Base-by-base conservation (phyloP, 2,113 vertebrate species). In the Odocoileus virginianus region DNA sequence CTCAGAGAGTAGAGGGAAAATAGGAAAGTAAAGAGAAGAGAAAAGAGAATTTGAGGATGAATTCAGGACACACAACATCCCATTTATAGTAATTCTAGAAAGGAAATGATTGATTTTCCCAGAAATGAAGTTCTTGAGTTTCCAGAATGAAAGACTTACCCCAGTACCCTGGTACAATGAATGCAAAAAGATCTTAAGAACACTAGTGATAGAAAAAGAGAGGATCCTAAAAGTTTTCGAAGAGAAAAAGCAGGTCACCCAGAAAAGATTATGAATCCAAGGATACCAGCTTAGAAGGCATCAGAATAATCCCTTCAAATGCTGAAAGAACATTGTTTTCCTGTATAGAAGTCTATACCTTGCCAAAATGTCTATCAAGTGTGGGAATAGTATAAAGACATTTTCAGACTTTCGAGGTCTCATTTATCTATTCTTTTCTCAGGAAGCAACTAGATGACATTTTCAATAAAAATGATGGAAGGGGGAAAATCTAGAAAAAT, bases 11-110 rank as follows among this genome's bases (percentile, higher is more conserved):
- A 88, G 74, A 74, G 45, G 43, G 54, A 92, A 82, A 82, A 88
- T 60, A 76, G 54, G 64, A 89, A 50, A 83, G n/a, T 93, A 52
- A 88, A 60, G 36, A 40, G 52, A 87, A 89, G 36, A 79, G 57
- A 85, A 43, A 86, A 85, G 55, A 79, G 4, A 85, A 86, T 57
- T 79, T 93, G 57, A 67, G 67, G 55, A 76, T 83, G 36, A 61
- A 78, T 79, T 89, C 12, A 36, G 33, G 67, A 43, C 64, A 74
- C 7, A 33, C 27, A 40, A 50, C 15, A 43, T 79, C 40, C 33
- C 67, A 50, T 90, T 79, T 67, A 89, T 23, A 78, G 55, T 57
- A 96, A 55, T 58, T 94, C 57, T 94, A 94, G 67, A 86, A 96
- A 47, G 47, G 78, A 93, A 64, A 30, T 74, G 60, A 76, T 43